These are phyloP conservation scores for Cremastinae sp. DNA, from an alignment of 2,888 invertebrate genomes.

Conservation along the genomic window DNA sequence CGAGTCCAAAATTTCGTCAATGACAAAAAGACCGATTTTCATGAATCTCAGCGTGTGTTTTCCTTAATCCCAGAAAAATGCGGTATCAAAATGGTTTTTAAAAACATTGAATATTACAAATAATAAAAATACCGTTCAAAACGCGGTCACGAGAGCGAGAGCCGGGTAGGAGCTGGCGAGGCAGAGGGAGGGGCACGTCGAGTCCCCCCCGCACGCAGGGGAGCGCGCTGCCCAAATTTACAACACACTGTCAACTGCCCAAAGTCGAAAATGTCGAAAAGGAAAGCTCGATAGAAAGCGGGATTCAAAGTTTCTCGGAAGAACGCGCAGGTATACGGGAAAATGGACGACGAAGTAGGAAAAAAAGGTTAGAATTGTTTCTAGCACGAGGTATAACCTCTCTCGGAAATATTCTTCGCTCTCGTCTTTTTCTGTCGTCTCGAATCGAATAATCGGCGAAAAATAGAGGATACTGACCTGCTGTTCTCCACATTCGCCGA, in stretches of 20 bases:
- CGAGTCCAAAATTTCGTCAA: no score
- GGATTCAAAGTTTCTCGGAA: no score
- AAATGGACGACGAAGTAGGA: slow-evolving; percentile 4
- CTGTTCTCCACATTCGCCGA: slow-evolving; percentile 61
- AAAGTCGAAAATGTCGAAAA: no score
- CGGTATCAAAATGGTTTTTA: background rate
- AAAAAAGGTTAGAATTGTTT: slow-evolving; percentile 14
- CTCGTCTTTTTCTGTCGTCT: background rate
- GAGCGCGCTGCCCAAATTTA: background rate
- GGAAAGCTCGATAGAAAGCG: no score
- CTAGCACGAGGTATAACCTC: no score
- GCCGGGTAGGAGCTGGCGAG: background rate
- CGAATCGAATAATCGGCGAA: slow-evolving; percentile 6
- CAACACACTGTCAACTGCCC: background rate
- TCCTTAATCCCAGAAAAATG: background rate
- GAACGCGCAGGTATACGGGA: no score
- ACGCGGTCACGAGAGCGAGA: slow-evolving; percentile 53
- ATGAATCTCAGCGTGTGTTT: no score
- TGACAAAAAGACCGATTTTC: no score
- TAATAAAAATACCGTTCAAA: slow-evolving; percentile 20
- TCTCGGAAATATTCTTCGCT: background rate
- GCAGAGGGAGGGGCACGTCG: slow-evolving; percentile 43
- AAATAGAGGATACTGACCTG: slow-evolving; percentile 60
- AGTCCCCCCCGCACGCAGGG: slow-evolving; percentile 8
- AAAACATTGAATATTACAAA: slow-evolving; percentile 2